Percentiles rank a stretch among this genome's conserved stretches.
Evolutionary conservation across 2,113 vertebrate genomes (phyloP).

Genomic region (Odontophorus gujanensis): DNA sequence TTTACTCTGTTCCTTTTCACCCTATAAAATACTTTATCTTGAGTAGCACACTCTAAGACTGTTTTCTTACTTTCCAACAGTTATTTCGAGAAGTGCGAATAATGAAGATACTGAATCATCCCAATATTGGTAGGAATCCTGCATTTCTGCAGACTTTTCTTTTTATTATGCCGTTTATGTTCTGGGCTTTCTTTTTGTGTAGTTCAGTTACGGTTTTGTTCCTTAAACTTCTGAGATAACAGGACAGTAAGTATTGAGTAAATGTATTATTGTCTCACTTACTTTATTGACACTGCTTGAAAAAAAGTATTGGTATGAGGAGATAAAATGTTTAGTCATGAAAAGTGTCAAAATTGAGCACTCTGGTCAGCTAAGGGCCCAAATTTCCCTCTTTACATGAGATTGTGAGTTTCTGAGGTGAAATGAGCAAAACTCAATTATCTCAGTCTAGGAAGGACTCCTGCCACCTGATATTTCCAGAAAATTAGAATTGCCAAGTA

Average conservation of each 20-base stretch:
- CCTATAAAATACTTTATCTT: background rate
- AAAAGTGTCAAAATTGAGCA: background rate
- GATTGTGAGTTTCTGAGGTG: background rate
- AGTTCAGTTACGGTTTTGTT: background rate
- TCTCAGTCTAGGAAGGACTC: constrained; percentile 21
- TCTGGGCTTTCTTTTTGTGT: constrained; percentile 3
- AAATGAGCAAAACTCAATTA: background rate
- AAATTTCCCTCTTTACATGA: background rate
- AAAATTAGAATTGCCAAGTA: constrained; percentile 56
- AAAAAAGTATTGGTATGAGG: background rate
- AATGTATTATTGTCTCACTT: background rate
- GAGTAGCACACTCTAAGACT: background rate
- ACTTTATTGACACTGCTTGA: background rate
- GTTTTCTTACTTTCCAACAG: constrained; percentile 81
- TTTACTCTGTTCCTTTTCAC: background rate
- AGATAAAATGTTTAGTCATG: background rate
- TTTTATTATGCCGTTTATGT: background rate
- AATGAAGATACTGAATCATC: constrained; percentile 98
- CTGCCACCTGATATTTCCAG: constrained; percentile 29
- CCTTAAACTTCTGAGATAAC: background rate
- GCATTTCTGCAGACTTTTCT: constrained; percentile 1
- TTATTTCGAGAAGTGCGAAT: constrained; percentile 98
- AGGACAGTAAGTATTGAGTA: background rate
- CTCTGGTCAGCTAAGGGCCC: accelerated
- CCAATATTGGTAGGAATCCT: constrained; percentile 91